These are phyloP conservation scores for Centropyge bicolor DNA, from an alignment of 2,797 vertebrate genomes.

Conservation along the genomic window DNA sequence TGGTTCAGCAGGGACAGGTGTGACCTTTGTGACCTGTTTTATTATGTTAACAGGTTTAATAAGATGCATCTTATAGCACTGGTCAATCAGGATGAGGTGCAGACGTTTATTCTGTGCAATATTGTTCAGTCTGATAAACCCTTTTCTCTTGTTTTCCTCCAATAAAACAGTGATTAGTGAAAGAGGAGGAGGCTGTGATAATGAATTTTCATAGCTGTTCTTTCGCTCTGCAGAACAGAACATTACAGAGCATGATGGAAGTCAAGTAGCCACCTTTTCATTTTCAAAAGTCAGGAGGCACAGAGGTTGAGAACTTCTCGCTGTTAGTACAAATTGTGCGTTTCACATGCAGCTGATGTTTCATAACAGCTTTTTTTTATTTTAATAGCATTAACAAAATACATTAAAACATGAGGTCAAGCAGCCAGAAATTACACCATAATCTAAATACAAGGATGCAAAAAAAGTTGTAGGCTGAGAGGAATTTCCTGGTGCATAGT, in stretches of 20 bases:
- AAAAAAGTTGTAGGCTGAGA: not conserved
- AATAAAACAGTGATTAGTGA: not conserved
- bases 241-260: constrained; percentile 1
- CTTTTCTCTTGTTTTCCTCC: not conserved
- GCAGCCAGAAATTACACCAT: not conserved
- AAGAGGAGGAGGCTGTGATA: not conserved
- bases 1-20: not conserved
- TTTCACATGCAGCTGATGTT: constrained; percentile 1
- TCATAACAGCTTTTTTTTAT: not conserved
- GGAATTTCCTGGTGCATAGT: too few relatives aligned
- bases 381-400: not conserved
- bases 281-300: not conserved
- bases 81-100: too few relatives aligned
- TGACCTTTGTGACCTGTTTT: not conserved
- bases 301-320: not conserved
- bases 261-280: constrained; percentile 9
- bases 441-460: not conserved
- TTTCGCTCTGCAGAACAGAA: not conserved
- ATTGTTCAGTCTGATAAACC: not conserved
- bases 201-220: not conserved
- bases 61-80: not conserved
- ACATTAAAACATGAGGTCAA: not conserved
- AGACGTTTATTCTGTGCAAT: not conserved
- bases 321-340: not conserved
- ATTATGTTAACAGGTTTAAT: not conserved